Evolutionary conservation across 2,888 invertebrate species (phyloP), one percentile per base, ranked within the genome.

Genomic region (Perizoma affinitatum): DNA sequence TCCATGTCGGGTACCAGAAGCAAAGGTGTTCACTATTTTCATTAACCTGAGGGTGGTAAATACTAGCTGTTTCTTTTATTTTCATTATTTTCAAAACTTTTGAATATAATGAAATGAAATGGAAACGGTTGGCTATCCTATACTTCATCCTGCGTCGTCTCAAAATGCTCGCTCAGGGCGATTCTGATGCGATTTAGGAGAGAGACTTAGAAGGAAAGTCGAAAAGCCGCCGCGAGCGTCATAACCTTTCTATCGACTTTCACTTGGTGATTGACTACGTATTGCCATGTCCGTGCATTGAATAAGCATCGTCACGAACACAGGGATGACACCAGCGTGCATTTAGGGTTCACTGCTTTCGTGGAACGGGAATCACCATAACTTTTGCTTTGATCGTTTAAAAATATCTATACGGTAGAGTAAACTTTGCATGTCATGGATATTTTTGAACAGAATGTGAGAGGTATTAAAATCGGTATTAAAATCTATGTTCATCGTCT

Each of bases 271-370:
- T 84, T 83, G 83, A 82, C 75, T 78, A 76, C 72, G 75, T 56
- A 80, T 79, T 83, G 62, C 52, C 76, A 78, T 76, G 82, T 83
- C 77, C 81, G 82, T 83, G 76, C 78, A 78, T 75, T 76, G 70
- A 74, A 74, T 77, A 66, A 65, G 87, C 88, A 88, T 87, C 79
- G 80, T 83, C 86, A 87, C 85, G 78, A 79, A 76, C 82, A 76
- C 82, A 74, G 75, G 76, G 84, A 79, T 76, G 80, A 81, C 88
- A 90, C 89, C 79, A 79, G 81, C 88, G 88, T 87, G 88, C 88
- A 88, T 87, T 61, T 79, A 82, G 84, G 88, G 86, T 73, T 87
- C 90, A 92, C 91, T 83, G 92, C 92, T 91, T 91, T 79, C 77
- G 82, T 86, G 89, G 88, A 88, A 86, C 82, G 84, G 90, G 84